Base-by-base conservation (phyloP, 2,113 vertebrate genomes). In the Excalfactoria chinensis region DNA sequence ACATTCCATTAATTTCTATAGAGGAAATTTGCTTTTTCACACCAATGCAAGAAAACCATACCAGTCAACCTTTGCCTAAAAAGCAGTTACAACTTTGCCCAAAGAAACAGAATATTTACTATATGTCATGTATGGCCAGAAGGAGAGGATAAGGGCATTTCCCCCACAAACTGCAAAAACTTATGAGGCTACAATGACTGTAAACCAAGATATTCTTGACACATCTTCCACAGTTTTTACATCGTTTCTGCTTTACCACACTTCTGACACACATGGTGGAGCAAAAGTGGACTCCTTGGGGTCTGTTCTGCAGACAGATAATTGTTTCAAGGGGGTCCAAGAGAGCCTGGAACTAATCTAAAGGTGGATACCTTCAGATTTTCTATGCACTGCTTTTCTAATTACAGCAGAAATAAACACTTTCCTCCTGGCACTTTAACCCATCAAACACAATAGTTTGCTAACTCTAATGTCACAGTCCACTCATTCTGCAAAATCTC, bases 321-420 rank as follows among this genome's bases (percentile, higher is more conserved):
- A 74, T 48, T 40, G 11, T 78, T 95, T 92, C 83, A 92, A 92
- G 69, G 90, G 62, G 43, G 83, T 91, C 55, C 13, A 80, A 74
- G 49, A 83, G 35, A 93, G 28, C 34, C 53, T 92, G 90, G 66
- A 94, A 86, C 48, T 90, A 75, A 90, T 93, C 51, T 1, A 1
- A 90, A 93, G 72, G 51, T 8, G 4, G 56, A 91, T 88, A 91
- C 20, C 76, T 91, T 77, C 75, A 90, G 68, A 81, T 88, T 93
- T 94, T 86, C 80, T 93, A 81, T 4, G 11, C 66, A 75, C 48
- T 81, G n/a, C n/a, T 93, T 93, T 93, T 86, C 76, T 90, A 90
- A 90, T 85, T 86, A 88, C 66, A 81, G 60, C 62, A 90, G 43
- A 75, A 93, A 30, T 68, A 88, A 93, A 84, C 8, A 78, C 75